Percentiles rank a stretch among this genome's conserved stretches.
These are phyloP conservation scores for Actinopyga echinites DNA, from an alignment of 53 echinoderm and acorn worm species.

Conservation along the genomic window DNA sequence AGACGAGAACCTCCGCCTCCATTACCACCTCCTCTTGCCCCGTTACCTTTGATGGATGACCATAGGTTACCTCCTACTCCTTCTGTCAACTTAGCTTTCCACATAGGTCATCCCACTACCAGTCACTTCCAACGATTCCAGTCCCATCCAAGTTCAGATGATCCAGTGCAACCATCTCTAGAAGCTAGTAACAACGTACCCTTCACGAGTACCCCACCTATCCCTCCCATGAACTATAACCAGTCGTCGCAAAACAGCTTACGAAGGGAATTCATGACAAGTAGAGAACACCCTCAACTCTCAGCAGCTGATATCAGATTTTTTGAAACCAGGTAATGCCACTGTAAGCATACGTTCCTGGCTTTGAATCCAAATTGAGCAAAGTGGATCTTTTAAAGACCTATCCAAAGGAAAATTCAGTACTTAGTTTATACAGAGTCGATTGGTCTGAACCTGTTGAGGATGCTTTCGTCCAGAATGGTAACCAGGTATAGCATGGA, in stretches of 20 bases:
- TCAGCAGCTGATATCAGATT: slow-evolving; percentile 61
- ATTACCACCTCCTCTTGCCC: slow-evolving; percentile 50
- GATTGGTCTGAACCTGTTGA: too few relatives aligned
- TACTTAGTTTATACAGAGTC: too few relatives aligned
- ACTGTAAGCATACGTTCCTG: not conserved
- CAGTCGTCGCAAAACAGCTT: not conserved
- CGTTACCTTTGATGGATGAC: slow-evolving; percentile 27
- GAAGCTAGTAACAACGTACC: not conserved
- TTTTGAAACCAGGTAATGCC: slow-evolving; percentile 56
- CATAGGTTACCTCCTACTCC: slow-evolving; percentile 57
- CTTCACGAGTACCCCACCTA: not conserved
- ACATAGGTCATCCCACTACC: not conserved
- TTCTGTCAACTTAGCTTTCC: slow-evolving; percentile 43
- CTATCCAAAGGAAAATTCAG: too few relatives aligned
- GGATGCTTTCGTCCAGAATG: too few relatives aligned
- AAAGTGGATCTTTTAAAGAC: too few relatives aligned
- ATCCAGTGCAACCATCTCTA: not conserved
- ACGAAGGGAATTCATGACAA: not conserved
- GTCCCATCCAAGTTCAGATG: not conserved
- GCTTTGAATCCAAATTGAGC: too few relatives aligned
- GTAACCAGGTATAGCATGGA: too few relatives aligned
- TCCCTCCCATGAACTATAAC: not conserved
- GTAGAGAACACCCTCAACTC: slow-evolving; percentile 40
- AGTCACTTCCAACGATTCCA: slow-evolving; percentile 1
- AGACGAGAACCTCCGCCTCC: slow-evolving; percentile 43